Base-by-base conservation (phyloP, 2,113 vertebrate genomes). In the Pimephales promelas region DNA sequence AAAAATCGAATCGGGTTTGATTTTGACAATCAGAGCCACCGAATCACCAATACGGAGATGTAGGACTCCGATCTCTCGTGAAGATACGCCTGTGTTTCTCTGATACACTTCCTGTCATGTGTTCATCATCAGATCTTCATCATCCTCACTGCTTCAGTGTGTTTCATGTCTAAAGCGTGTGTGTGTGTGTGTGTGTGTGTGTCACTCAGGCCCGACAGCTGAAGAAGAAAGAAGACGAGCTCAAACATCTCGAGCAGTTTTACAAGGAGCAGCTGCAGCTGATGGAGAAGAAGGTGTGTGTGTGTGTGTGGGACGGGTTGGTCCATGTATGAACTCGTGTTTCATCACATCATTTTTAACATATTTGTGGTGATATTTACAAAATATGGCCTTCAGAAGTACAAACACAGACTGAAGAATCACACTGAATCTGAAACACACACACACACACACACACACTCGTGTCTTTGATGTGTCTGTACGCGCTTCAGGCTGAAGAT, bases 231-330 rank as follows among this genome's bases (percentile, higher is more conserved):
- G 96, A 98, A 77, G 88, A 92, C 7, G 96, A 98, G 87, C 75
- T 98, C 84, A 90, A 91, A 59, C 88, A 80, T 75, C 92, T 94
- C 14, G 94, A 96, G 4, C 76, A 86, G 81, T 96, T 97, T 92
- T 97, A 94, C 68, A 96, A 95, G 84, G 96, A 98, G 78, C 97
- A 98, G 88, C 86, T 98, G 89, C 92, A 92, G 52, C 91, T 84
- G 84, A 93, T 98, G 78, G 97, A 98, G 90, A 96, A 88, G 89
- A 98, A 97, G 95, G 98, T 98, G 89, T 90, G 90, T 34, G 34
- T 36, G 34, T 34, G 34, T 34, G 98, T 98, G 89, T 90, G 90
- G 31, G 2, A 54, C 8, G 2, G 20, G 20, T 20, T 20, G 62
- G 3, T 31, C 31, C 31, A 22, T 68, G 5, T 22, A 3, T n/a